Conservation (phyloP, 2,113 vertebrate genomes). For the Ailurus styani region DNA sequence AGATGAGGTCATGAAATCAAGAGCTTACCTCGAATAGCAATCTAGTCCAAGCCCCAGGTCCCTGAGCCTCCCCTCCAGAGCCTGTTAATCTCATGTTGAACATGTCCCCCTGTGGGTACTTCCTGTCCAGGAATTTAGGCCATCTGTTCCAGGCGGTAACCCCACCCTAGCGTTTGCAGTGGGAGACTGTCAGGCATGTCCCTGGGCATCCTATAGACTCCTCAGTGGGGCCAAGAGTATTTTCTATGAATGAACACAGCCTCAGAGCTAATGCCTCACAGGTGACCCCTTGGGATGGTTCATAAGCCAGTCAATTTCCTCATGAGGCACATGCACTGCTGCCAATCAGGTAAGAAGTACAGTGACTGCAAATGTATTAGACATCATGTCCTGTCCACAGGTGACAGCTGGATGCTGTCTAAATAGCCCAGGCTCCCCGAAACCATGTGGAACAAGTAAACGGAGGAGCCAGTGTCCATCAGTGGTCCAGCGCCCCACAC, state of each 20-base stretch:
- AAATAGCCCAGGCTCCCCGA: neutral
- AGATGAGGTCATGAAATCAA: slow-evolving; percentile 50
- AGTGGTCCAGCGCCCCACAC: neutral
- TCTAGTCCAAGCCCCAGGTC: neutral
- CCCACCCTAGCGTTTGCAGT: no score
- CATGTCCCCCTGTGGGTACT: neutral
- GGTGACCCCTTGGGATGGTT: neutral
- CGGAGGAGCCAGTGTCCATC: neutral
- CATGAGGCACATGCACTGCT: fast-evolving
- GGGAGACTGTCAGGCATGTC: neutral
- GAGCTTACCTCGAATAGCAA: slow-evolving; percentile 55
- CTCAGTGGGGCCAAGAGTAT: neutral
- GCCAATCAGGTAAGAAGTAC: neutral
- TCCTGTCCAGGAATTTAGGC: neutral
- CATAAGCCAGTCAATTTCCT: neutral
- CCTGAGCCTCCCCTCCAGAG: neutral
- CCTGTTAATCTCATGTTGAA: slow-evolving; percentile 12
- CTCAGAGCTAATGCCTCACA: neutral
- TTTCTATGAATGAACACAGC: neutral
- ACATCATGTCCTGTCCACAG: neutral
- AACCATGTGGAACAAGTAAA: neutral
- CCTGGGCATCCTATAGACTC: neutral
- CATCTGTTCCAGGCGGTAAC: neutral
- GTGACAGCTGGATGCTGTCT: neutral
- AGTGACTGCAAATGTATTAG: neutral